These are phyloP conservation scores for Stramonita haemastoma DNA, from an alignment of 2,888 invertebrate genomes.

Conservation along the genomic window DNA sequence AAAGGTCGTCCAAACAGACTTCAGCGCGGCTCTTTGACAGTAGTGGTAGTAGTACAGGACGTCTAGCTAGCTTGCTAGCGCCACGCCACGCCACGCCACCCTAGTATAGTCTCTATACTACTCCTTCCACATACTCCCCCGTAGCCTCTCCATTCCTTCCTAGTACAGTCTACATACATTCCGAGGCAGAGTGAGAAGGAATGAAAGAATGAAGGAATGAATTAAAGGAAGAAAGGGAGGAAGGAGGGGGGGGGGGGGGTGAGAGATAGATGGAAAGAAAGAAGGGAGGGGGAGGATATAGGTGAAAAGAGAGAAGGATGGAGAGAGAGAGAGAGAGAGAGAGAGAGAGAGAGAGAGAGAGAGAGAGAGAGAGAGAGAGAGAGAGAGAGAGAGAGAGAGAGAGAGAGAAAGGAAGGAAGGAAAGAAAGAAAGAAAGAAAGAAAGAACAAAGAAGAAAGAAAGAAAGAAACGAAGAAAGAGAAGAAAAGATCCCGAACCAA, in stretches of 20 bases:
- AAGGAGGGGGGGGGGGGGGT: not conserved
- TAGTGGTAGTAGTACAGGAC: no score
- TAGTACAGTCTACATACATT: no score
- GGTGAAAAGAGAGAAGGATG: not conserved
- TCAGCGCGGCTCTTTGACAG: conserved; percentile 6
- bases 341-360: not conserved
- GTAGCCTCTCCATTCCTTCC: no score
- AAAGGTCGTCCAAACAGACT: conserved; percentile 42
- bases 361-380: no score
- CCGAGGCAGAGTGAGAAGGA: no score
- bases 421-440: conserved; percentile 28
- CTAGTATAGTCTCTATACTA: no score
- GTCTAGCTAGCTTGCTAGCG: conserved; percentile 32
- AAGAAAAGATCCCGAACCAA: not conserved
- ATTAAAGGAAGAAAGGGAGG: not conserved
- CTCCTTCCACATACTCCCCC: not conserved
- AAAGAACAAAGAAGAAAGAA: conserved; percentile 30
- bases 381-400: not conserved
- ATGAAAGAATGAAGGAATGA: no score
- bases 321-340: not conserved
- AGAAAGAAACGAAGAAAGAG: conserved; percentile 22
- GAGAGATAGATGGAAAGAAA: not conserved
- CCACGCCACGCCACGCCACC: not conserved
- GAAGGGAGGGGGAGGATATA: not conserved
- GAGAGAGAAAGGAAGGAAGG: not conserved